phyloP scores from a whole-genome alignment of 1,140 invertebrate species.

The Gryon sp. region DNA sequence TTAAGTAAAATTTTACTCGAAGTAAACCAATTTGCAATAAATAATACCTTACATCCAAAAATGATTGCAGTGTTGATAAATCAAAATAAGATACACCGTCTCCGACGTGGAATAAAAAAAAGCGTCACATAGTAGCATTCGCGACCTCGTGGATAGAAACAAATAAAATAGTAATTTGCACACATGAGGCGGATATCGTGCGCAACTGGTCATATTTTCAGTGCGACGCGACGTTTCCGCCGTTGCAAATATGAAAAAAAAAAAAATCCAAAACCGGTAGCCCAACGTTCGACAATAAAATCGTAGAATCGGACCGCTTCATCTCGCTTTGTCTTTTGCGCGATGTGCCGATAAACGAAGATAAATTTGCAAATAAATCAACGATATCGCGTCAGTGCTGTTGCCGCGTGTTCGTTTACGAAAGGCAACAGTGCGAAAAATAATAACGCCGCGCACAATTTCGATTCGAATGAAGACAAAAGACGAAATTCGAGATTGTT shows the following conservation, averaged over 20 bases:
- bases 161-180: constrained; percentile 53
- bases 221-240: constrained; percentile 21
- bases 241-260: constrained; percentile 49
- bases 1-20: constrained; percentile 15
- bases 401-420: constrained; percentile 29
- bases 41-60: constrained; percentile 36
- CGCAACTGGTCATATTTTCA: constrained; percentile 37
- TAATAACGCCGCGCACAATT: constrained; percentile 42
- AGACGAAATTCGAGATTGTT: constrained; percentile 36
- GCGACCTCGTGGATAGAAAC: constrained; percentile 8
- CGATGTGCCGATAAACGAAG: constrained; percentile 55
- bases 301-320: constrained; percentile 44
- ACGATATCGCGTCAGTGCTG: constrained; percentile 40
- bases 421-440: constrained; percentile 52
- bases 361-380: constrained; percentile 63
- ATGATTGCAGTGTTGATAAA: constrained; percentile 42
- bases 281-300: constrained; percentile 48
- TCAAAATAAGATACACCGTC: constrained; percentile 42
- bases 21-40: constrained; percentile 61
- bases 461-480: constrained; percentile 31
- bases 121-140: background rate
- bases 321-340: constrained; percentile 47
- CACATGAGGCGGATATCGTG: constrained; percentile 32
- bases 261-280: constrained; percentile 24
- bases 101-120: constrained; percentile 1